These are phyloP conservation scores for Solenopsis invicta DNA, from an alignment of 1,140 invertebrate genomes.

Conservation along the genomic window DNA sequence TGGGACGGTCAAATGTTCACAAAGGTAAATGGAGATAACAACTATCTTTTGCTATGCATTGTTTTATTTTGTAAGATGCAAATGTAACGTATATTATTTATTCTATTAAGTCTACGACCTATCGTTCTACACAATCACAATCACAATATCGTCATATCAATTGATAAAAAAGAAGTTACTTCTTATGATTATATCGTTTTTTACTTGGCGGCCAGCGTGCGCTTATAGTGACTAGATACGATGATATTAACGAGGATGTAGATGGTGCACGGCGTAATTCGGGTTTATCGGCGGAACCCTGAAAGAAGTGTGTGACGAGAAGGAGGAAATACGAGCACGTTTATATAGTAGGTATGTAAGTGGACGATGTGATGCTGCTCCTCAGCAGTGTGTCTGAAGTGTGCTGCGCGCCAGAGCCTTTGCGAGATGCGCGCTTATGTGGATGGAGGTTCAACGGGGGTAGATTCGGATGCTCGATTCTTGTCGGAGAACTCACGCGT, in stretches of 20 bases:
- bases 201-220: conserved; percentile 41
- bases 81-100: conserved; percentile 65
- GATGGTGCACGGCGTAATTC: conserved; percentile 41
- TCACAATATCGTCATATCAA: conserved; percentile 47
- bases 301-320: conserved; percentile 3
- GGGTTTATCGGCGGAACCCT: conserved; percentile 38
- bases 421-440: conserved; percentile 85
- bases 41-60: conserved; percentile 11
- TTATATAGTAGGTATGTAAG: conserved; percentile 85
- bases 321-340: neutral
- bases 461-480: conserved; percentile 93
- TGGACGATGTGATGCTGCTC: conserved; percentile 80
- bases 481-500: conserved; percentile 92
- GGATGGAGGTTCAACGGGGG: conserved; percentile 92
- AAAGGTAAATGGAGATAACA: neutral
- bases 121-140: conserved; percentile 58
- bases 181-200: conserved; percentile 56
- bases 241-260: conserved; percentile 53
- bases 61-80: conserved; percentile 59
- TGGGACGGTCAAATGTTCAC: neutral
- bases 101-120: conserved; percentile 38
- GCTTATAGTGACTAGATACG: conserved; percentile 59
- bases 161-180: conserved; percentile 53
- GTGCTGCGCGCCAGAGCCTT: conserved; percentile 88
- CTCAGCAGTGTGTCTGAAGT: conserved; percentile 88